Percentiles rank a stretch among this genome's conserved stretches.
Conservation (phyloP, 2,888 invertebrate species). For the Eledona agricola region DNA sequence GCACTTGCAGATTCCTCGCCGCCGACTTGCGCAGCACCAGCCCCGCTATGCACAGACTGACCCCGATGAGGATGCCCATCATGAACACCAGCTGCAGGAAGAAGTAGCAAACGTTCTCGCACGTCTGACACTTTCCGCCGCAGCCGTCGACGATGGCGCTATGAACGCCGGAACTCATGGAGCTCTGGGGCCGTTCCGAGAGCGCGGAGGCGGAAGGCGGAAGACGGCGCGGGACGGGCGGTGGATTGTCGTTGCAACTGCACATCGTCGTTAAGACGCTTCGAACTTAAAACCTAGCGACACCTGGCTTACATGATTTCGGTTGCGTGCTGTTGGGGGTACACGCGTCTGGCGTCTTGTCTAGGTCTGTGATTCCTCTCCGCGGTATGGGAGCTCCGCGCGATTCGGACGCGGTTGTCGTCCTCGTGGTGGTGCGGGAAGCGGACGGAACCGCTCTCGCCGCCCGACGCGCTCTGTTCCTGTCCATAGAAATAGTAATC, state of each 20-base stretch:
- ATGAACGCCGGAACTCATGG: slow-evolving; percentile 58
- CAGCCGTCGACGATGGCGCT: slow-evolving; percentile 71
- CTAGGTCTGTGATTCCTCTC: slow-evolving; percentile 40
- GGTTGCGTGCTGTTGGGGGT: slow-evolving; percentile 46
- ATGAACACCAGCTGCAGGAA: slow-evolving; percentile 74
- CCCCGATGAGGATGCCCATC: slow-evolving; percentile 72
- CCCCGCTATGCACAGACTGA: slow-evolving; percentile 73
- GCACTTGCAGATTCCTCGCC: slow-evolving; percentile 72
- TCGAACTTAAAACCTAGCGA: too few species aligned
- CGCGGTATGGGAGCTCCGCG: slow-evolving; percentile 43
- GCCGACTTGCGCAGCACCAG: slow-evolving; percentile 70
- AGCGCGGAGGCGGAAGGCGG: slow-evolving; percentile 17
- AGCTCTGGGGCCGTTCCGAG: slow-evolving; percentile 58
- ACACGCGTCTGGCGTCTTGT: slow-evolving; percentile 47
- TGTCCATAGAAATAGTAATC: slow-evolving; percentile 54
- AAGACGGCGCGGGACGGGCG: slow-evolving; percentile 10
- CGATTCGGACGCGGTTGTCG: slow-evolving; percentile 43
- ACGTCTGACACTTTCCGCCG: slow-evolving; percentile 74
- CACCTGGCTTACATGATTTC: slow-evolving; percentile 9
- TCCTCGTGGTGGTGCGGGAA: slow-evolving; percentile 53
- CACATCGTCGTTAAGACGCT: too few species aligned
- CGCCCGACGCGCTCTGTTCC: slow-evolving; percentile 53
- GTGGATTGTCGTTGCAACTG: background rate
- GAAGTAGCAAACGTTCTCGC: slow-evolving; percentile 77
- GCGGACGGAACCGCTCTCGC: slow-evolving; percentile 56